phyloP scores from a whole-genome alignment of 2,888 invertebrate genomes.

The Loripinus fragilis region DNA sequence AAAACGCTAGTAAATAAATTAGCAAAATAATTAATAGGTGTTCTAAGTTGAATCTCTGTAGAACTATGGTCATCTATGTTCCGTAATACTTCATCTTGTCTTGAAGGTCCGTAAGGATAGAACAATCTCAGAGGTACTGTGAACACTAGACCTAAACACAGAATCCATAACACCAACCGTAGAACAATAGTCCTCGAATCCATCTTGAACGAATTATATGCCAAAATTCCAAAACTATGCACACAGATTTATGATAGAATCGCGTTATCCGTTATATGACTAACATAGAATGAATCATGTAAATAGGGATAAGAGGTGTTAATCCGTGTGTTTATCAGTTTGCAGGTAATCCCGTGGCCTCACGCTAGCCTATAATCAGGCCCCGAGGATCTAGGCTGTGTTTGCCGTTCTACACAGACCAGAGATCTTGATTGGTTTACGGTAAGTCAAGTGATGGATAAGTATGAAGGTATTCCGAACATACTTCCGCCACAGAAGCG shows the following conservation, averaged over 20 bases:
- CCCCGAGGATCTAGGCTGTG: slow-evolving; percentile 13
- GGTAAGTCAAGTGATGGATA: too few species aligned
- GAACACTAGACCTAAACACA: slow-evolving; percentile 14
- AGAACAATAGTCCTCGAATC: background rate
- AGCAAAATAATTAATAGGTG: slow-evolving; percentile 92
- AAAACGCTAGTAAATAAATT: slow-evolving; percentile 90
- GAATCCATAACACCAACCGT: background rate
- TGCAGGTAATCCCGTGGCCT: slow-evolving; percentile 19
- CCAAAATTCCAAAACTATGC: slow-evolving; percentile 4
- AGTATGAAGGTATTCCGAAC: background rate
- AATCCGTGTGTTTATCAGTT: slow-evolving; percentile 16
- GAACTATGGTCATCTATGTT: slow-evolving; percentile 87
- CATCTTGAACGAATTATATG: slow-evolving; percentile 19
- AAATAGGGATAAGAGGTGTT: background rate
- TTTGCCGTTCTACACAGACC: slow-evolving; percentile 16
- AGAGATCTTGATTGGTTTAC: background rate
- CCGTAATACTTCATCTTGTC: slow-evolving; percentile 85
- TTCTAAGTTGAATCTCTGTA: slow-evolving; percentile 87
- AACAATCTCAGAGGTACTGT: slow-evolving; percentile 64
- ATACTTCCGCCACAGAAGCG: slow-evolving; percentile 7
- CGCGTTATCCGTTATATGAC: background rate
- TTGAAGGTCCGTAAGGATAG: slow-evolving; percentile 85
- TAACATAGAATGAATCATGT: background rate
- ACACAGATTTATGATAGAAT: slow-evolving; percentile 13
- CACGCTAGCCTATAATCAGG: slow-evolving; percentile 8